phyloP scores from a whole-genome alignment of 2,113 vertebrate species.

The Anguilla japonica region DNA sequence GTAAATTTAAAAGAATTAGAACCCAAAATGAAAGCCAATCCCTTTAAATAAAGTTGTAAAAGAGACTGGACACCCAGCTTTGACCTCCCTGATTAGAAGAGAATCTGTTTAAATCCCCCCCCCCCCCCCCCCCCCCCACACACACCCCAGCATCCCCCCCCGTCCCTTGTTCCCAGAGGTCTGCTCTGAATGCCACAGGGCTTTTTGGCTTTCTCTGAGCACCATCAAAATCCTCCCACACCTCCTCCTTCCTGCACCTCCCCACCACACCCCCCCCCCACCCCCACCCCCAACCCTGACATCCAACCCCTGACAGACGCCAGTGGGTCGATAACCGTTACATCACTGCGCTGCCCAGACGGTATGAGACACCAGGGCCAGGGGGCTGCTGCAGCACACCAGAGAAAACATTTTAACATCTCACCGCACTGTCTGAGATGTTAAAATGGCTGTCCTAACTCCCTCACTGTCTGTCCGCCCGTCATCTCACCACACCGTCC shows the following conservation, averaged over 20 bases:
- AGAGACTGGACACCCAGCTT: background rate
- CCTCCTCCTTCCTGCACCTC: background rate
- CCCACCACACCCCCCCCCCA: background rate
- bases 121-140: no score
- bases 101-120: background rate
- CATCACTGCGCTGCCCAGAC: background rate
- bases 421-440: background rate
- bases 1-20: no score
- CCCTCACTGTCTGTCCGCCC: no score
- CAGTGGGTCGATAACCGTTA: background rate
- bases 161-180: background rate
- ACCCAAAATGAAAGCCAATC: no score
- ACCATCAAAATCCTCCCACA: background rate
- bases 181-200: background rate
- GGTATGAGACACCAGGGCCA: background rate
- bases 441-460: no score
- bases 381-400: background rate
- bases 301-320: background rate
- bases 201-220: conserved; percentile 8
- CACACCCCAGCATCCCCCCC: no score
- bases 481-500: no score
- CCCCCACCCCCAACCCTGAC: background rate
- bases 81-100: background rate
- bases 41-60: no score
- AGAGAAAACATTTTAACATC: background rate